These are phyloP conservation scores for Actinopyga echinites DNA, from an alignment of 53 echinoderm and acorn worm genomes.

Conservation along the genomic window DNA sequence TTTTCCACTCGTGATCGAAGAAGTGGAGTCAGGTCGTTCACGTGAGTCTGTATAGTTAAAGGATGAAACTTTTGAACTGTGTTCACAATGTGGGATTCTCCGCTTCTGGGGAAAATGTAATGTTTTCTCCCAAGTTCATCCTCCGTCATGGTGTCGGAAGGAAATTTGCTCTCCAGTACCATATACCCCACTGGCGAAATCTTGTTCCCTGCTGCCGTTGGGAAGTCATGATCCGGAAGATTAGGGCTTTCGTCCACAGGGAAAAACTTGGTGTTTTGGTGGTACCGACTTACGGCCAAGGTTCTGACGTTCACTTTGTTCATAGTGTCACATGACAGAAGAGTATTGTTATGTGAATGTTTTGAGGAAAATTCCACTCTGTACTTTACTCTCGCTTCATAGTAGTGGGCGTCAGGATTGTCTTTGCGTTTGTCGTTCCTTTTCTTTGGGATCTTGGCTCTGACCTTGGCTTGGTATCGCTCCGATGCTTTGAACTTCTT, in stretches of 20 bases:
- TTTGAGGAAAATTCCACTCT: background rate
- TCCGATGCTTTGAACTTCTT: background rate
- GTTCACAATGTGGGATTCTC: conserved; percentile 12
- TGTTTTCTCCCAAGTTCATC: conserved; percentile 31
- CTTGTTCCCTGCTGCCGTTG: conserved; percentile 21
- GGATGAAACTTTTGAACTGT: conserved; percentile 39
- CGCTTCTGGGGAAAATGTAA: conserved; percentile 2
- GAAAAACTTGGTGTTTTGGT: conserved; percentile 37
- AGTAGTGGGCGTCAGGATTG: background rate
- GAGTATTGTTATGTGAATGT: background rate
- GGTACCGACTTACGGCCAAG: conserved; percentile 48
- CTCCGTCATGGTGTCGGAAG: background rate
- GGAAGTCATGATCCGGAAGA: conserved; percentile 60
- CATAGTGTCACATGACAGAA: background rate
- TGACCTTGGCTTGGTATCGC: background rate
- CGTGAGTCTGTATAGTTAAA: conserved; percentile 33
- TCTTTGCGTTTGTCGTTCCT: conserved; percentile 1
- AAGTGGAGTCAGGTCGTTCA: conserved; percentile 38
- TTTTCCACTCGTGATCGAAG: background rate
- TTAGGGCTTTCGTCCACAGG: conserved; percentile 24
- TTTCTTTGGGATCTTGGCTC: conserved; percentile 15
- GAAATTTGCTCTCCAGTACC: background rate
- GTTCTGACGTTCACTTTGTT: background rate
- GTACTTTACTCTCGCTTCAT: conserved; percentile 8
- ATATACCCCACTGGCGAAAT: conserved; percentile 55